Conservation (phyloP, 2,888 invertebrate genomes). For the Euzetes globulus region DNA sequence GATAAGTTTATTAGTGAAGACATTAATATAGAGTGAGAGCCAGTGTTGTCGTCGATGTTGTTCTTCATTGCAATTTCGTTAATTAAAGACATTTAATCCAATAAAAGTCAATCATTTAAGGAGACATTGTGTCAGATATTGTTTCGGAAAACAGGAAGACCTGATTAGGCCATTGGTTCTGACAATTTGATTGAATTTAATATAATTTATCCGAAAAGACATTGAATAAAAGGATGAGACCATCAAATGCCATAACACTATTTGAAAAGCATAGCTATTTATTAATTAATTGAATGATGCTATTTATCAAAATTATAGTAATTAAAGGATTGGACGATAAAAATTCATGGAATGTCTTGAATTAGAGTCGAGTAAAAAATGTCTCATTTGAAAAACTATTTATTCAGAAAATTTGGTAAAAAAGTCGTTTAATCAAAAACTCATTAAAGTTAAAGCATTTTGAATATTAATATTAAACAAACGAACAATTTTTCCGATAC, state of each 20-base stretch:
- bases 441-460: neutral
- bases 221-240: too few species aligned
- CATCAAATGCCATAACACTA: too few species aligned
- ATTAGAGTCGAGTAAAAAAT: too few species aligned
- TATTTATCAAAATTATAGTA: neutral
- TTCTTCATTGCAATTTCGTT: neutral
- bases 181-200: neutral
- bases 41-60: neutral
- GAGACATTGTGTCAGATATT: conserved; percentile 1
- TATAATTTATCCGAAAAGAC: neutral
- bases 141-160: conserved; percentile 5
- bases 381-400: neutral
- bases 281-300: too few species aligned
- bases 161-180: neutral
- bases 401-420: neutral
- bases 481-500: neutral
- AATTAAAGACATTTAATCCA: conserved; percentile 1
- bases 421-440: neutral
- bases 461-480: neutral
- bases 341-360: neutral
- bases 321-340: neutral
- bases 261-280: too few species aligned
- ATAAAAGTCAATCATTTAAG: neutral
- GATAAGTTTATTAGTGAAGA: too few species aligned
- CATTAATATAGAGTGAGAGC: neutral